Base-by-base conservation (phyloP, 1,140 invertebrate genomes). In the Leptinotarsa texana region DNA sequence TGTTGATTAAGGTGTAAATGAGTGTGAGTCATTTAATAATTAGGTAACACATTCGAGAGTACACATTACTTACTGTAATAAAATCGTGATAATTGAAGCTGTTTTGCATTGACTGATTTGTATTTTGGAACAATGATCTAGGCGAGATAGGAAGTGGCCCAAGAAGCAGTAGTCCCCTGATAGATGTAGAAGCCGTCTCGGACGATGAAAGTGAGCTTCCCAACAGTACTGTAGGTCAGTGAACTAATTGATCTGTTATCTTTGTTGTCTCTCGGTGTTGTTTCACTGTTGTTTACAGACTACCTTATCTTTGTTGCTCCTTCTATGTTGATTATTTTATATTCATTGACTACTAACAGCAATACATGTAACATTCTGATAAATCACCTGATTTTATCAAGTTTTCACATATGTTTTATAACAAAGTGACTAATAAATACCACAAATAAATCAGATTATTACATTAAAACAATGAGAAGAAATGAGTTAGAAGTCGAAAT, bases 131-230 rank as follows among this genome's bases (percentile, higher is more conserved):
- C 66, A 22, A 75, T 70, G 57, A 75, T 75, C 57, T 88, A 92
- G 91, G 91, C 90, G 91, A 92, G 88, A 89, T 91, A 82, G 89
- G 89, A 83, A 88, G 86, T 80, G 88, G 88, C 82, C 88, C 88
- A 83, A 85, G 89, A 82, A 87, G 88, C 82, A 84, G 87, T 83
- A 91, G 91, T 86, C 92, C 93, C 78, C 88, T 92, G 84, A 90
- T 93, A 83, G 92, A 94, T 86, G 92, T 94, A 83, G 92, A 93
- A 85, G 88, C 89, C 77, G 88, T 93, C 78, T 93, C 92, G 76
- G 91, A 92, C 85, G 83, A 86, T 76, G 85, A 88, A 75, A 86
- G 87, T 80, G 88, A 88, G 81, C 67, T 73, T 63, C 69, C 74
- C 75, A 86, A 87, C 83, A 87, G 86, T 79, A 80, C 80, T 75